Percentiles rank a stretch among this genome's conserved stretches.
Conservation (phyloP, 1,140 invertebrate species). For the Sycobia sp. region DNA sequence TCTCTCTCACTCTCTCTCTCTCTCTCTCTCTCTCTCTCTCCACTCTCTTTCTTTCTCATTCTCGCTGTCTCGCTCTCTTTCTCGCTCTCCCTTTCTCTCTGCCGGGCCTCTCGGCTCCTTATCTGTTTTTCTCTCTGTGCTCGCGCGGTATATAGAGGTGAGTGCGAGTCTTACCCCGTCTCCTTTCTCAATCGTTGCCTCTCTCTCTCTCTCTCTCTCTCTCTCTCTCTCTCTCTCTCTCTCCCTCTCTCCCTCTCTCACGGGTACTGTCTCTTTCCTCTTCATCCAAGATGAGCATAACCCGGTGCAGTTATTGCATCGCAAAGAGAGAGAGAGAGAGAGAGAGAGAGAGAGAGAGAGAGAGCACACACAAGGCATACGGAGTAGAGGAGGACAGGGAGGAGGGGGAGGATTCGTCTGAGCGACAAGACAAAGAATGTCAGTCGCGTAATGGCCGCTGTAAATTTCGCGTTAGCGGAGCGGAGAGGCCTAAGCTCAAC, state of each 20-base stretch:
- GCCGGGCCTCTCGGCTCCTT: constrained; percentile 2
- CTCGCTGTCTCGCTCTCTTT: background rate
- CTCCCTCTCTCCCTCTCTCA: no score
- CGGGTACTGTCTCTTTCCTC: no score
- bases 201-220: no score
- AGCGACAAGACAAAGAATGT: constrained; percentile 57
- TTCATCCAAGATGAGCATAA: constrained; percentile 39
- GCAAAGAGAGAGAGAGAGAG: background rate
- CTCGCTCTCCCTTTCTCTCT: background rate
- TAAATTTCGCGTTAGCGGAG: constrained; percentile 51
- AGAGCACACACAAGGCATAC: no score
- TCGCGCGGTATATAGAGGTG: constrained; percentile 31
- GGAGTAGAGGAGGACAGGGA: background rate
- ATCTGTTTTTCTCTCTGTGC: constrained; percentile 9
- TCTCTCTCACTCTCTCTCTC: background rate
- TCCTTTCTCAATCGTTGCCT: no score
- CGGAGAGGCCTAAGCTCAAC: constrained; percentile 35
- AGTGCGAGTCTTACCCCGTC: constrained; percentile 43
- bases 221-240: no score
- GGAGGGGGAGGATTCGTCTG: constrained; percentile 37
- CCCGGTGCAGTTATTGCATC: constrained; percentile 35
- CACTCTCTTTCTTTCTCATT: no score
- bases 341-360: background rate
- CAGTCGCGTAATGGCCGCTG: constrained; percentile 50
- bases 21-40: no score